Evolutionary conservation across 2,797 vertebrate species (phyloP).

Genomic region (Leptodactylus fallax): DNA sequence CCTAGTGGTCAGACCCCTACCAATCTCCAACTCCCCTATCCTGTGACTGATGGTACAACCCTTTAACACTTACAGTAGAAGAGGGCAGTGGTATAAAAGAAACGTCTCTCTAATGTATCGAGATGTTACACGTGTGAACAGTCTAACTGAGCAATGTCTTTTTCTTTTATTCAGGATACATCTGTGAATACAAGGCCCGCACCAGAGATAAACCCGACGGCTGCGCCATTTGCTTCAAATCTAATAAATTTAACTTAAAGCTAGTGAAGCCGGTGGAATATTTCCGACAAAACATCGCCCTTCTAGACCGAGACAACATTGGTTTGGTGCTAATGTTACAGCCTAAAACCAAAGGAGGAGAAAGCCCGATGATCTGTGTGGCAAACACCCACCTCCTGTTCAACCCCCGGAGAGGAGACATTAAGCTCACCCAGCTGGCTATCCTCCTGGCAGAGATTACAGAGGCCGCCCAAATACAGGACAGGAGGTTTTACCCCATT

Average conservation of each 20-base stretch:
- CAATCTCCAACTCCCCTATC: too few species aligned
- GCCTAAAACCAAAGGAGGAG: constrained; percentile 71
- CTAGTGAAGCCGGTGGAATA: constrained; percentile 89
- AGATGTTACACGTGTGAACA: too few species aligned
- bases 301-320: constrained; percentile 94
- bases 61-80: too few species aligned
- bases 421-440: constrained; percentile 94
- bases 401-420: constrained; percentile 91
- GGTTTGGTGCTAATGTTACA: constrained; percentile 88
- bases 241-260: constrained; percentile 85
- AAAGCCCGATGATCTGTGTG: constrained; percentile 79
- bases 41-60: too few species aligned
- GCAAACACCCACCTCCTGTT: constrained; percentile 95
- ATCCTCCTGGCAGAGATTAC: constrained; percentile 89
- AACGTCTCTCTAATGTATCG: too few species aligned
- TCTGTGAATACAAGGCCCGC: constrained; percentile 94
- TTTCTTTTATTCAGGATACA: constrained; percentile 82
- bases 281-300: constrained; percentile 82
- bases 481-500: constrained; percentile 82
- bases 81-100: too few species aligned
- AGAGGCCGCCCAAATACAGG: constrained; percentile 76
- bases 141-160: not conserved
- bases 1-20: too few species aligned
- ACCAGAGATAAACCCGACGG: constrained; percentile 93
- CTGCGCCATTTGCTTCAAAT: constrained; percentile 89